Conservation (phyloP, 2,888 invertebrate species). For the Spialia ferax region DNA sequence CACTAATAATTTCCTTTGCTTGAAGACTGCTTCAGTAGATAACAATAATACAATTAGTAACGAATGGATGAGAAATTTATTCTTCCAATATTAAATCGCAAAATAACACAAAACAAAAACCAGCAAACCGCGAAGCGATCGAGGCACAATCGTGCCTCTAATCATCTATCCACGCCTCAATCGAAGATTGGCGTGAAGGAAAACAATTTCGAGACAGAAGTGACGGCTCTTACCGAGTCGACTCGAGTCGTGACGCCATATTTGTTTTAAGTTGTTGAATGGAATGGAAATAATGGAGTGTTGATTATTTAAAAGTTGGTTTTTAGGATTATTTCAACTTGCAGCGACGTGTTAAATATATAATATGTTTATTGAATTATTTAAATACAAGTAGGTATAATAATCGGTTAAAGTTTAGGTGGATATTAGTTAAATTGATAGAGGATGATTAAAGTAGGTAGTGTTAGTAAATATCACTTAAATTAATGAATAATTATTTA, state of each 20-base stretch:
- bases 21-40: background rate
- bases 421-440: too few relatives aligned
- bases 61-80: background rate
- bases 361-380: too few relatives aligned
- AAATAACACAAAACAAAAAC: background rate
- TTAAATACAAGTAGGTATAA: too few relatives aligned
- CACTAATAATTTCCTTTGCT: too few relatives aligned
- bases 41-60: background rate
- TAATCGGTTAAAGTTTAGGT: too few relatives aligned
- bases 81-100: background rate
- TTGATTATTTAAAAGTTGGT: too few relatives aligned
- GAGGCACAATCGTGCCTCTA: slow-evolving; percentile 10
- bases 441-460: too few relatives aligned
- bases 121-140: background rate
- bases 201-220: slow-evolving; percentile 52
- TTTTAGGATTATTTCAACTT: too few relatives aligned
- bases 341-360: too few relatives aligned
- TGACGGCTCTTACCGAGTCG: slow-evolving; percentile 42
- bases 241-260: slow-evolving; percentile 32
- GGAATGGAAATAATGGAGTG: too few relatives aligned
- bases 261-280: slow-evolving; percentile 2
- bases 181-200: slow-evolving; percentile 43
- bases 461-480: too few relatives aligned
- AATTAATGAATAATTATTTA: too few relatives aligned
- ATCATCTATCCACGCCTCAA: background rate